These are phyloP conservation scores for Agrochola lychnidis DNA, from an alignment of 2,888 invertebrate species.

Conservation along the genomic window DNA sequence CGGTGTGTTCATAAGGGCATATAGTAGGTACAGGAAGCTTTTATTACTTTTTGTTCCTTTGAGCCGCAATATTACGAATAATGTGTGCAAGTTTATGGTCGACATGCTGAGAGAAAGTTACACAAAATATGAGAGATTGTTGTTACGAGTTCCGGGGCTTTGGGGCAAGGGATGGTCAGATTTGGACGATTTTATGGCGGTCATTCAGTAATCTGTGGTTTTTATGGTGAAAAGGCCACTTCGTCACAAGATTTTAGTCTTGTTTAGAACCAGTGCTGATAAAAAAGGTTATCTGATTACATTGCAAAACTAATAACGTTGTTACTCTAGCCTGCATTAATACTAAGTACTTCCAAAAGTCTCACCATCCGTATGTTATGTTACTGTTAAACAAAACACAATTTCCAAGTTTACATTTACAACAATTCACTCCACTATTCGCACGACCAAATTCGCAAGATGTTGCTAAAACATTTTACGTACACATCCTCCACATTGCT, in stretches of 20 bases:
- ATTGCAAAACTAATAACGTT: too few species aligned
- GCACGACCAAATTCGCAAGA: constrained; percentile 14
- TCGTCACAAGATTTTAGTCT: background rate
- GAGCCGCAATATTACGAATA: constrained; percentile 16
- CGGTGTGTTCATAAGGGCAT: constrained; percentile 1
- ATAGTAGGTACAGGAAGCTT: background rate
- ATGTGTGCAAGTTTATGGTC: constrained; percentile 30
- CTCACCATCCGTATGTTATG: background rate
- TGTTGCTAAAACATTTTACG: constrained; percentile 23
- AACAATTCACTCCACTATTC: constrained; percentile 8
- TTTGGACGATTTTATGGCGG: constrained; percentile 23
- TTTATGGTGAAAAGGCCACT: constrained; percentile 8
- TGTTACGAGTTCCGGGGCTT: constrained; percentile 11
- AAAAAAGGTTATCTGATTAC: background rate
- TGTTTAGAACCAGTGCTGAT: background rate
- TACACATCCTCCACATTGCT: constrained; percentile 3
- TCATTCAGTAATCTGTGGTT: constrained; percentile 34
- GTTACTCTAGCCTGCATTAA: background rate
- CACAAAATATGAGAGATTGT: constrained; percentile 18
- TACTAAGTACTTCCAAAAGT: background rate
- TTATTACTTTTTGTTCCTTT: constrained; percentile 32
- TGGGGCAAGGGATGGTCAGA: background rate
- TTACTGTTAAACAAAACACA: constrained; percentile 31
- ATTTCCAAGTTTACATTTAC: constrained; percentile 7
- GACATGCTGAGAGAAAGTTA: constrained; percentile 25